Conservation (phyloP, 2,888 invertebrate genomes). For the Philaethria dido region DNA sequence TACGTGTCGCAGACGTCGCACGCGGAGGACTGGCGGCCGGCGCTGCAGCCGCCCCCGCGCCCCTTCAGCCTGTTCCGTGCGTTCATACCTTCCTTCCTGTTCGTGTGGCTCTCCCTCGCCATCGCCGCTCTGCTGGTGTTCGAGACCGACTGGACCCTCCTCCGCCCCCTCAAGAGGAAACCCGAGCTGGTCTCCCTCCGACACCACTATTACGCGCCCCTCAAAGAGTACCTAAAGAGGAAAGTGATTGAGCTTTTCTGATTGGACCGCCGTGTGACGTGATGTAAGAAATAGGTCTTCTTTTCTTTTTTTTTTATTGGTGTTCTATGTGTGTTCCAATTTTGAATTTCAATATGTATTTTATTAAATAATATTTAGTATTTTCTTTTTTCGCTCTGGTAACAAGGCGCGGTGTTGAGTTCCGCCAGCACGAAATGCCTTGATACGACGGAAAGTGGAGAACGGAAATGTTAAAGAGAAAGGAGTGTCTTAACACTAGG, state of each 20-base stretch:
- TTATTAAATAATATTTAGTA: too few species aligned
- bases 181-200: conserved; percentile 91
- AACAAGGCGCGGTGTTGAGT: too few species aligned
- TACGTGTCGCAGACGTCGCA: conserved; percentile 53
- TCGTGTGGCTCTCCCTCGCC: conserved; percentile 88
- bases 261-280: conserved; percentile 56
- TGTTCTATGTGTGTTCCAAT: background rate
- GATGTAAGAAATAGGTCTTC: background rate
- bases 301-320: background rate
- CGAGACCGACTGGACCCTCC: conserved; percentile 90
- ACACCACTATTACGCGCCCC: conserved; percentile 92
- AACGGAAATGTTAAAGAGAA: too few species aligned
- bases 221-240: conserved; percentile 89
- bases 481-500: too few species aligned
- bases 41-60: conserved; percentile 56
- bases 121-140: conserved; percentile 88
- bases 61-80: conserved; percentile 87
- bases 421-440: too few species aligned
- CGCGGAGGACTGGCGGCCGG: conserved; percentile 51
- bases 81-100: conserved; percentile 90
- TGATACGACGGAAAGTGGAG: too few species aligned
- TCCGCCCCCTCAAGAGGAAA: conserved; percentile 87
- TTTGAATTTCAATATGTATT: background rate
- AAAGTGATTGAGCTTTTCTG: conserved; percentile 86
- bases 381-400: too few species aligned